Percentiles rank a stretch among this genome's conserved stretches.
Conservation (phyloP, 2,888 invertebrate genomes). For the Mimas tiliae region DNA sequence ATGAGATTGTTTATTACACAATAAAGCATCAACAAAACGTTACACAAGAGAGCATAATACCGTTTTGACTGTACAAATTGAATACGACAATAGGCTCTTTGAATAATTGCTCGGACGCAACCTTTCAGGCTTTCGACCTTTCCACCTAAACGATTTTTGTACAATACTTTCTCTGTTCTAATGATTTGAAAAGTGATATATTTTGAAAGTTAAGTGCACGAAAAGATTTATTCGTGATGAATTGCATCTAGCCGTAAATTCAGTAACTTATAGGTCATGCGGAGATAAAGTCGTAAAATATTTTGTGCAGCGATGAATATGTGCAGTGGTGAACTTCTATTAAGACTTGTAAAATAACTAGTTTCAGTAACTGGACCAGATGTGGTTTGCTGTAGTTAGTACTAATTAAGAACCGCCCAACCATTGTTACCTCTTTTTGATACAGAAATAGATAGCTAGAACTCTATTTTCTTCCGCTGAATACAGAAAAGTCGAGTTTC, state of each 20-base stretch:
- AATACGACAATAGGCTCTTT: conserved; percentile 50
- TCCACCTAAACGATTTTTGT: conserved; percentile 50
- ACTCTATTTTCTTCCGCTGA: too few species aligned
- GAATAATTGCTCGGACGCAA: conserved; percentile 56
- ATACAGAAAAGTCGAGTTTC: too few species aligned
- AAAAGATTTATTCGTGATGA: conserved; percentile 7
- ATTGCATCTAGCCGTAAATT: conserved; percentile 1
- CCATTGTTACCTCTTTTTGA: too few species aligned
- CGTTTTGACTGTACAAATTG: conserved; percentile 47
- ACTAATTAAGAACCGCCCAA: too few species aligned
- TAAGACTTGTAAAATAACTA: too few species aligned
- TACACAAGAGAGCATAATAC: conserved; percentile 27
- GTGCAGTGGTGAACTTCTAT: neutral
- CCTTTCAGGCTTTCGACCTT: conserved; percentile 57
- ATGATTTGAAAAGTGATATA: conserved; percentile 50
- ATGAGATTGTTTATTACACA: conserved; percentile 26
- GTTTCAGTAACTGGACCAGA: too few species aligned
- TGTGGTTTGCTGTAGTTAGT: too few species aligned
- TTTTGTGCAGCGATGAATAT: neutral
- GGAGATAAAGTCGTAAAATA: neutral
- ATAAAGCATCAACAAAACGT: conserved; percentile 23
- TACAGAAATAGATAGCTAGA: too few species aligned
- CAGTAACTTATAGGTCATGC: neutral
- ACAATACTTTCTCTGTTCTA: conserved; percentile 64
- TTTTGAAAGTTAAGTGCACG: conserved; percentile 20